These are phyloP conservation scores for Dynastes hyllus DNA, from an alignment of 2,888 invertebrate species.

Conservation along the genomic window DNA sequence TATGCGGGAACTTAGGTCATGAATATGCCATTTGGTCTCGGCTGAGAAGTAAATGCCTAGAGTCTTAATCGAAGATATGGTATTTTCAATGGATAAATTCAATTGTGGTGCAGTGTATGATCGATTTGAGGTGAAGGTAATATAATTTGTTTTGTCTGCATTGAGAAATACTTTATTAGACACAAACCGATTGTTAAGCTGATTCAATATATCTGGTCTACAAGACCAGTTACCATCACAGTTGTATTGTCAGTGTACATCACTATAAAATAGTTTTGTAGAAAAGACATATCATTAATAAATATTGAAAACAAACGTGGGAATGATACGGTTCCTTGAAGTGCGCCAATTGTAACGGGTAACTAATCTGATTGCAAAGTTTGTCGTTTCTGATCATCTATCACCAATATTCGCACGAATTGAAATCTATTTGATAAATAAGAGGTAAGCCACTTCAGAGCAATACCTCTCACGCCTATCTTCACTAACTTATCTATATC, in stretches of 20 bases:
- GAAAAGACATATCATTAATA: background rate
- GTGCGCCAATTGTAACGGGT: background rate
- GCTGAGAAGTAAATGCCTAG: background rate
- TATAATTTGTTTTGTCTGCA: background rate
- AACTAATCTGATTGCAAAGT: background rate
- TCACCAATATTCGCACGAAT: too few species aligned
- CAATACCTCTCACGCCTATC: too few species aligned
- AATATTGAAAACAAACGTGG: background rate
- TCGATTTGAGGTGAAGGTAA: too few species aligned
- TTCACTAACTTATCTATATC: too few species aligned
- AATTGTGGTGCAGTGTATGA: too few species aligned
- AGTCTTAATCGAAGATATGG: background rate
- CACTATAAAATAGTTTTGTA: background rate
- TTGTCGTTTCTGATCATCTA: background rate
- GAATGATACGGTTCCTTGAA: background rate
- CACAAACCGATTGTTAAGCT: background rate
- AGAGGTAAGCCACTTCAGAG: too few species aligned
- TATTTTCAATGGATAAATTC: background rate
- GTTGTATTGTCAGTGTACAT: background rate
- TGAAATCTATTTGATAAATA: too few species aligned
- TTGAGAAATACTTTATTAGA: background rate
- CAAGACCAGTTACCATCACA: background rate
- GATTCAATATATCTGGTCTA: background rate
- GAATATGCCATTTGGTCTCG: background rate
- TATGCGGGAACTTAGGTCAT: background rate